Percentiles rank a stretch among this genome's conserved stretches.
These are phyloP conservation scores for Calliphora vomitoria DNA, from an alignment of 2,888 invertebrate genomes.

Conservation along the genomic window DNA sequence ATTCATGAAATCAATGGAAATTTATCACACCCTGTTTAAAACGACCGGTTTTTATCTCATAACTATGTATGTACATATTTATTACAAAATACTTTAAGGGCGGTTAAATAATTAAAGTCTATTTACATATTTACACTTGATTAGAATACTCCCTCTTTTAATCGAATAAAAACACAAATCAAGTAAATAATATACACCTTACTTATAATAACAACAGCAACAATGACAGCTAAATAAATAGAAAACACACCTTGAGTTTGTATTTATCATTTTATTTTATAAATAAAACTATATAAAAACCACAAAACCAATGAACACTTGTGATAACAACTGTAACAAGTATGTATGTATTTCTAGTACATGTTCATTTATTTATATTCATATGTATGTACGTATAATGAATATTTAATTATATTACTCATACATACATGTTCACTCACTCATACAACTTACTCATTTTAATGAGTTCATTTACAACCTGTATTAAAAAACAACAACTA, in stretches of 20 bases:
- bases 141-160: too few species aligned
- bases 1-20: too few species aligned
- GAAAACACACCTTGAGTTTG: slow-evolving; percentile 36
- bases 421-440: slow-evolving; percentile 48
- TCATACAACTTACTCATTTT: slow-evolving; percentile 24
- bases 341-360: background rate
- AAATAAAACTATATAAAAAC: slow-evolving; percentile 21
- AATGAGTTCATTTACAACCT: slow-evolving; percentile 74
- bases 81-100: too few species aligned
- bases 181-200: background rate
- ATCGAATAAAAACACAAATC: too few species aligned
- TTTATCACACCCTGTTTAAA: too few species aligned
- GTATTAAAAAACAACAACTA: slow-evolving; percentile 46
- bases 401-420: slow-evolving; percentile 56
- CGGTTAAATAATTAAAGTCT: too few species aligned
- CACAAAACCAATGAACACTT: slow-evolving; percentile 47
- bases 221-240: background rate
- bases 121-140: too few species aligned
- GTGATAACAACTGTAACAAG: slow-evolving; percentile 19
- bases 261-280: slow-evolving; percentile 28
- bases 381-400: slow-evolving; percentile 7
- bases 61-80: too few species aligned
- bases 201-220: background rate
- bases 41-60: too few species aligned
- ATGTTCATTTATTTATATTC: background rate